phyloP scores from a whole-genome alignment of 1,140 invertebrate species.

The Calliopsis andreniformis region DNA sequence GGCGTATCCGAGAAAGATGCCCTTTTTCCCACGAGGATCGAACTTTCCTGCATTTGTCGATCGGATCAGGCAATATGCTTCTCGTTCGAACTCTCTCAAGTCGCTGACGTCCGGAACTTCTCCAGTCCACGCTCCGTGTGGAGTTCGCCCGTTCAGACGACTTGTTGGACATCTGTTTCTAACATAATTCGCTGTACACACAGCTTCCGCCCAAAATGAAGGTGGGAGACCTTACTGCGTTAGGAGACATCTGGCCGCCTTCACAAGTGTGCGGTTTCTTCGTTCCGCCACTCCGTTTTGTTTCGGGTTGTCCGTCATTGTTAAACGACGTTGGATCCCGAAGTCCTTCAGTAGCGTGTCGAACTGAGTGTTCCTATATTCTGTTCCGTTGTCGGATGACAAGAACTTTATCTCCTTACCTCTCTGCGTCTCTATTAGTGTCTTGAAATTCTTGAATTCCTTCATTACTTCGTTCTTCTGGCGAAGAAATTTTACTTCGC shows the following conservation, averaged over 20 bases:
- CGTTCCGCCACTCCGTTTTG: not conserved
- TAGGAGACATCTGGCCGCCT: not conserved
- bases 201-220: not conserved
- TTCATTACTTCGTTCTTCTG: slow-evolving; percentile 5
- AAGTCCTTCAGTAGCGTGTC: not conserved
- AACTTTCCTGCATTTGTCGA: too few relatives aligned
- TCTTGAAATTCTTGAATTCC: slow-evolving; percentile 5
- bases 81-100: not conserved
- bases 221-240: not conserved
- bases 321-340: not conserved
- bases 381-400: slow-evolving; percentile 2
- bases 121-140: not conserved
- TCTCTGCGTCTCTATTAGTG: not conserved
- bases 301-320: not conserved
- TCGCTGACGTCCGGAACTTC: not conserved
- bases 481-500: not conserved
- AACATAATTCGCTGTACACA: not conserved
- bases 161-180: not conserved
- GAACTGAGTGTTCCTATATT: slow-evolving; percentile 9
- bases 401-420: slow-evolving; percentile 3
- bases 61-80: too few relatives aligned
- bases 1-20: too few relatives aligned
- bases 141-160: not conserved
- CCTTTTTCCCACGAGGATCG: too few relatives aligned
- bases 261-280: not conserved